phyloP scores from a whole-genome alignment of 2,888 invertebrate species.

The Volucella inanis region DNA sequence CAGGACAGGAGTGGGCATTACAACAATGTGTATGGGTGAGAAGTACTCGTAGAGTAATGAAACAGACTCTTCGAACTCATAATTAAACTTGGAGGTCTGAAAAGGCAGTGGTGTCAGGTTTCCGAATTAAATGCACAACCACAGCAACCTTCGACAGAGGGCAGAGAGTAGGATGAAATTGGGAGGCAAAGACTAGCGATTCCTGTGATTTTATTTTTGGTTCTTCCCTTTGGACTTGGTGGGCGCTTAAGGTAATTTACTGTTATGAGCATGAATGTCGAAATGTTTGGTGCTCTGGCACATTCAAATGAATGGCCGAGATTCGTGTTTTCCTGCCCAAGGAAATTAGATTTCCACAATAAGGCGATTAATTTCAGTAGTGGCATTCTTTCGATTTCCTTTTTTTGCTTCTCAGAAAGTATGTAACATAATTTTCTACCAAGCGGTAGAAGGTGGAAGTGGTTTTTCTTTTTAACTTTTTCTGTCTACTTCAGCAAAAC shows the following conservation, averaged over 20 bases:
- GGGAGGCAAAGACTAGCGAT: constrained; percentile 14
- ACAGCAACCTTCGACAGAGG: constrained; percentile 2
- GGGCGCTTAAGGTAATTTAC: constrained; percentile 49
- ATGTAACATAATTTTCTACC: too few species aligned
- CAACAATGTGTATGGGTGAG: constrained; percentile 4
- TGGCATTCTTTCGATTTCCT: too few species aligned
- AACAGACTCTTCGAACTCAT: constrained; percentile 60
- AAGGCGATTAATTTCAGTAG: not conserved
- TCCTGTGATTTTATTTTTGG: not conserved
- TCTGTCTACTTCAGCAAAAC: too few species aligned
- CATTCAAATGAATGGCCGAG: constrained; percentile 58
- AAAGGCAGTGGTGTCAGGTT: constrained; percentile 35
- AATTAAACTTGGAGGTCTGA: constrained; percentile 54
- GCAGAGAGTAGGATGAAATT: not conserved
- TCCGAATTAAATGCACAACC: constrained; percentile 56
- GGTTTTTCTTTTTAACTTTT: too few species aligned
- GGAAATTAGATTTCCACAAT: constrained; percentile 52
- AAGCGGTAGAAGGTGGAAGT: too few species aligned
- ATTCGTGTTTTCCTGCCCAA: constrained; percentile 51
- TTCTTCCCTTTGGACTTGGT: not conserved
- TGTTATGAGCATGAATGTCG: constrained; percentile 59
- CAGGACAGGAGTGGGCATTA: constrained; percentile 12
- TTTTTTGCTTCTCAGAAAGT: too few species aligned
- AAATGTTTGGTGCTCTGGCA: constrained; percentile 9
- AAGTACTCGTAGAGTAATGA: constrained; percentile 44